Evolutionary conservation across 1,140 invertebrate species (phyloP), one percentile per base, ranked within the genome.

Genomic region (Lepidurus packardi): DNA sequence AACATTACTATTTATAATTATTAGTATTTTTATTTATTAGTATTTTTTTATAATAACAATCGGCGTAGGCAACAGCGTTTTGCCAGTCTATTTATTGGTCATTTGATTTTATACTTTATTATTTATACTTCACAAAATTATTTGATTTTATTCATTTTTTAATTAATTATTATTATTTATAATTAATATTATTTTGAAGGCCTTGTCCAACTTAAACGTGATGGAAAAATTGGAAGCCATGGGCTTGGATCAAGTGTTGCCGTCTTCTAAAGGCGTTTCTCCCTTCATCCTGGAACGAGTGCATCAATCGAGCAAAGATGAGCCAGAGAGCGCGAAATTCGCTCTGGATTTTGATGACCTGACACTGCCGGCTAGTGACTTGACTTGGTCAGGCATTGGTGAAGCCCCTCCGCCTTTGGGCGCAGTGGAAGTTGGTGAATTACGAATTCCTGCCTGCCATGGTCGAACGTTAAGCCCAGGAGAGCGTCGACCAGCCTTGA

Each of bases 161-260:
- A n/a, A n/a, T 34, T 34, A 34, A 34, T 2, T 34, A 34, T 34
- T 34, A 34, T 1, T 34, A 34, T 34, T 34, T 34, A 34, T 34
- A 34, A 16, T 44, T 34, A 24, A 76, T n/a, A 44, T 80, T 65
- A 21, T 44, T 43, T 24, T 79, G 43, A 9, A 83, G 81, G 82
- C 82, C 7, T 82, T 87, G 43, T 83, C 86, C 2, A 86, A 87
- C 7, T 85, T 88, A 79, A 87, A 90, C 74, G 82, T 92, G 0
- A 87, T 92, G 7, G 90, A 91, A 77, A 91, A 90, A 82, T 87
- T 92, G 11, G 90, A 92, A 83, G 88, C 89, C 78, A 89, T 91
- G 44, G 90, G 90, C 65, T 86, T 92, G 25, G 89, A 90, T 76
- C 89, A 88, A 77, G 88, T 92, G 24, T 90, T 91, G 85, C 86